These are phyloP conservation scores for Anabas testudineus DNA, from an alignment of 2,797 vertebrate genomes.

Conservation along the genomic window DNA sequence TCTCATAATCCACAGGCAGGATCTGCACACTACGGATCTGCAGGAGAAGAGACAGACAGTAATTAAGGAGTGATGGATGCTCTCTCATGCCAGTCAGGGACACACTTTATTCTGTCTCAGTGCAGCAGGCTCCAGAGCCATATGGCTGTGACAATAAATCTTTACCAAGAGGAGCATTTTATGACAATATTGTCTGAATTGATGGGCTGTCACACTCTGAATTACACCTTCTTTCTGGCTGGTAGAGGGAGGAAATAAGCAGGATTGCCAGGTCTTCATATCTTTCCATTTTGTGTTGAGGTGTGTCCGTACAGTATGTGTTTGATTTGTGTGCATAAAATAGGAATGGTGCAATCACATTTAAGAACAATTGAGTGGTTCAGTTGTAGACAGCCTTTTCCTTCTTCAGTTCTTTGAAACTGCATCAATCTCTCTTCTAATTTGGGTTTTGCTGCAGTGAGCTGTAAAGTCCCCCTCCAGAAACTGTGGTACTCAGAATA, in stretches of 20 bases:
- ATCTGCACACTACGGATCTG: constrained; percentile 92
- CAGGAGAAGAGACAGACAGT: constrained; percentile 23
- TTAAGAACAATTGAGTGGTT: not conserved
- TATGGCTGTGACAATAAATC: constrained; percentile 44
- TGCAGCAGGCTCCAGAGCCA: constrained; percentile 18
- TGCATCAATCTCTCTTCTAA: not conserved
- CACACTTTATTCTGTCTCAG: constrained; percentile 24
- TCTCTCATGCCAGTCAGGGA: constrained; percentile 20
- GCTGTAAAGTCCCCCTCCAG: not conserved
- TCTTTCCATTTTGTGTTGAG: not conserved
- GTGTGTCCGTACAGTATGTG: not conserved
- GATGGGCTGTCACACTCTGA: constrained; percentile 43
- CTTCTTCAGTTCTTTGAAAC: not conserved
- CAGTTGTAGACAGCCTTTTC: not conserved
- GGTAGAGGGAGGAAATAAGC: not conserved
- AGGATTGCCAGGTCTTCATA: not conserved
- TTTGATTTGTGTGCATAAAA: not conserved
- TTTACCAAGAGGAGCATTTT: constrained; percentile 22
- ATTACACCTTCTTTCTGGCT: constrained; percentile 19
- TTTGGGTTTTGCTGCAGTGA: constrained; percentile 1
- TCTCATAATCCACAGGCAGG: constrained; percentile 95
- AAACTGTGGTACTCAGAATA: not conserved
- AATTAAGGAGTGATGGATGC: constrained; percentile 54
- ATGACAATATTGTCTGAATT: constrained; percentile 26
- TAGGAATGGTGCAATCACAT: not conserved